Percentiles rank a stretch among this genome's conserved stretches.
Evolutionary conservation across 2,888 invertebrate genomes (phyloP).

Genomic region (Dasysyrphus albostriatus): DNA sequence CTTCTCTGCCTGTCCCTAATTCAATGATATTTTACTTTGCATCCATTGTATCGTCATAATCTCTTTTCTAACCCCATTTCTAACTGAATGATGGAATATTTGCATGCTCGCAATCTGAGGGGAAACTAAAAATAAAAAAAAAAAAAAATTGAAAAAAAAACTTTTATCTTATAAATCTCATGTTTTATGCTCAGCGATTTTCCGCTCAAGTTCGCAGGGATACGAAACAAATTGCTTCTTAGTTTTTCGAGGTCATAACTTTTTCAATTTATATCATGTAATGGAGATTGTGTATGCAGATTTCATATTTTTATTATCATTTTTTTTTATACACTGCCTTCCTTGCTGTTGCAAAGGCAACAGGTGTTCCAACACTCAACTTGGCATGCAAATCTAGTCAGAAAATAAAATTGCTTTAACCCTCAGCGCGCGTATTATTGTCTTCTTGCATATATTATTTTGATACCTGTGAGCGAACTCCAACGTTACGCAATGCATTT

Average conservation of each 20-base stretch:
- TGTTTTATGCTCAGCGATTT: constrained; percentile 73
- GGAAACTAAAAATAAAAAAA: not conserved
- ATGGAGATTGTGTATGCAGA: constrained; percentile 64
- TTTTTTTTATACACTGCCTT: not conserved
- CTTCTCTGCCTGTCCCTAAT: not conserved
- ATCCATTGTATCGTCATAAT: not conserved
- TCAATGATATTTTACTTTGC: not conserved
- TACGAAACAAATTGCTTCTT: constrained; percentile 71
- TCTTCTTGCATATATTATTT: constrained; percentile 35
- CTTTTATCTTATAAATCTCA: constrained; percentile 70
- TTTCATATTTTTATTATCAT: constrained; percentile 30
- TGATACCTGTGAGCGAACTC: not conserved
- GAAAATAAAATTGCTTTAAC: constrained; percentile 33
- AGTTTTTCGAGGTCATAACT: constrained; percentile 73
- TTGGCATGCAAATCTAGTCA: constrained; percentile 67
- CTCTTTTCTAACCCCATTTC: constrained; percentile 11
- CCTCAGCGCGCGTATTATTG: constrained; percentile 40
- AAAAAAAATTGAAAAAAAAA: constrained; percentile 32
- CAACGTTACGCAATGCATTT: not conserved
- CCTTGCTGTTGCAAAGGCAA: constrained; percentile 32
- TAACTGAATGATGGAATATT: constrained; percentile 1
- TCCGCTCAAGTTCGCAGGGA: constrained; percentile 58
- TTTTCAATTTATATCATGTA: constrained; percentile 75
- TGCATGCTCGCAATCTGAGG: too few relatives aligned
- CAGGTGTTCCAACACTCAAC: constrained; percentile 69